A percentile compares a stretch with the other conserved stretches of the same genome.
Evolutionary conservation across 2,888 invertebrate genomes (phyloP).

Genomic region (Pyrocoelia pectoralis): DNA sequence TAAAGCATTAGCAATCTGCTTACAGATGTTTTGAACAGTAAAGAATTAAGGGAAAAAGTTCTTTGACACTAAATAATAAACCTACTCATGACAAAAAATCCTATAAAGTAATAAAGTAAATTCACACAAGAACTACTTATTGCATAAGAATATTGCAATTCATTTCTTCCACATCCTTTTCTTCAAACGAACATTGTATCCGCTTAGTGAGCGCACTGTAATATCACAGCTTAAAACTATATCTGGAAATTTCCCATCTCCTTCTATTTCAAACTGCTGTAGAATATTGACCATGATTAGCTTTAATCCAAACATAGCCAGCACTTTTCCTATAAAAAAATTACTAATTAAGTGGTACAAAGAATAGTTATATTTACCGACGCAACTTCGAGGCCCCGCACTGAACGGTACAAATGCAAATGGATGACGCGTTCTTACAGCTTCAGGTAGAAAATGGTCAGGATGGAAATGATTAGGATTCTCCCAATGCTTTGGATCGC

Average conservation of each 20-base stretch:
- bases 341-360: too few relatives aligned
- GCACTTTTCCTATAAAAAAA: constrained; percentile 44
- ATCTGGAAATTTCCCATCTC: constrained; percentile 50
- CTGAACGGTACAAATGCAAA: constrained; percentile 53
- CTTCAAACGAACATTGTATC: constrained; percentile 48
- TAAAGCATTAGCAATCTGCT: too few relatives aligned
- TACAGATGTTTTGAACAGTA: too few relatives aligned
- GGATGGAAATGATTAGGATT: constrained; percentile 52
- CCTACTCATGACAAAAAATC: too few relatives aligned
- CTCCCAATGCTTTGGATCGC: constrained; percentile 48
- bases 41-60: too few relatives aligned
- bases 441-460: constrained; percentile 52
- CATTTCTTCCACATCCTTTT: constrained; percentile 37
- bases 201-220: constrained; percentile 45
- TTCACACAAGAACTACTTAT: too few relatives aligned
- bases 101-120: too few relatives aligned
- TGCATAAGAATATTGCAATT: too few relatives aligned
- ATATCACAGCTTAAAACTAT: constrained; percentile 47
- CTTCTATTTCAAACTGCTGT: constrained; percentile 46
- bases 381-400: constrained; percentile 50
- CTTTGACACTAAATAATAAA: too few relatives aligned
- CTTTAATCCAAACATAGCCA: constrained; percentile 46
- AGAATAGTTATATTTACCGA: too few relatives aligned
- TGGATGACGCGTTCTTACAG: constrained; percentile 43
- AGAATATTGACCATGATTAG: constrained; percentile 46